A percentile compares a stretch with the other conserved stretches of the same genome.
phyloP scores from a whole-genome alignment of 1,140 invertebrate species.

The Vanessa atalanta region DNA sequence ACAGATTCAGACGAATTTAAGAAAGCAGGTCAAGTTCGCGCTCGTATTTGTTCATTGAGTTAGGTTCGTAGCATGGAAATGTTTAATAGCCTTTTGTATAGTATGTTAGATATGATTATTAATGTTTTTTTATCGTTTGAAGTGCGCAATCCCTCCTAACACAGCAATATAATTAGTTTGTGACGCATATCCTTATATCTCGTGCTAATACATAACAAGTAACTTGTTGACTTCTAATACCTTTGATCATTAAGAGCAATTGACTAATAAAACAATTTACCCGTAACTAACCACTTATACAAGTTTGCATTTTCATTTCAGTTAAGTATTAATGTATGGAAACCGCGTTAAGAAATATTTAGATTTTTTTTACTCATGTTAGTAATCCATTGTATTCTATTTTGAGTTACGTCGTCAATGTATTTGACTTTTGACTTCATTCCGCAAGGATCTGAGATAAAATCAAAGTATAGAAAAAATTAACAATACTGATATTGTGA shows the following conservation, averaged over 20 bases:
- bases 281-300: background rate
- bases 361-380: background rate
- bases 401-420: background rate
- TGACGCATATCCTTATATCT: constrained; percentile 19
- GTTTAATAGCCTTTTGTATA: constrained; percentile 28
- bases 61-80: constrained; percentile 73
- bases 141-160: constrained; percentile 10
- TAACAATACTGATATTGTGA: background rate
- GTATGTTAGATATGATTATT: background rate
- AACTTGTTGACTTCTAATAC: background rate
- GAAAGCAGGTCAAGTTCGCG: constrained; percentile 52
- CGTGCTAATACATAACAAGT: background rate
- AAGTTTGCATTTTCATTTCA: background rate
- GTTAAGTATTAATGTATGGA: background rate
- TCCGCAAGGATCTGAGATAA: background rate
- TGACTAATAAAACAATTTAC: background rate
- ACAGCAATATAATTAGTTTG: constrained; percentile 19
- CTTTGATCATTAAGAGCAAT: background rate
- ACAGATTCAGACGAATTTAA: constrained; percentile 56
- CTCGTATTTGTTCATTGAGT: constrained; percentile 69
- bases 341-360: too few species aligned
- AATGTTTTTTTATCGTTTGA: constrained; percentile 9
- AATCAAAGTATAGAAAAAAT: background rate
- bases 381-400: background rate
- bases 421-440: background rate